Percentiles rank a stretch among this genome's conserved stretches.
Evolutionary conservation across 2,888 invertebrate species (phyloP).

Genomic region (Cosmorhoe ocellata): DNA sequence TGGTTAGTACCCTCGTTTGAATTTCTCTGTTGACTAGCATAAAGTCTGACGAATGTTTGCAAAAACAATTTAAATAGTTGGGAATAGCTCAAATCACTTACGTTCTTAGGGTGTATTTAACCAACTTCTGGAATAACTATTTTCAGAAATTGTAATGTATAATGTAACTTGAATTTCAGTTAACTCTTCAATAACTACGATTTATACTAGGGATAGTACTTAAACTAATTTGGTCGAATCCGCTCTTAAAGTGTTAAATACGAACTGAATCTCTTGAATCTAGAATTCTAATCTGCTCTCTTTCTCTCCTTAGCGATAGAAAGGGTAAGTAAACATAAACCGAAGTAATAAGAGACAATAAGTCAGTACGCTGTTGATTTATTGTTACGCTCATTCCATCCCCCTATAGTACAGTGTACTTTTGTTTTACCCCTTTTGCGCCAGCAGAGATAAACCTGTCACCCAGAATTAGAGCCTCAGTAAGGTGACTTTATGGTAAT

Average conservation of each 20-base stretch:
- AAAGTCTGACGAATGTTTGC: constrained; percentile 1
- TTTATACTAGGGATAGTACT: too few species aligned
- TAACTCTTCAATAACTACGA: too few species aligned
- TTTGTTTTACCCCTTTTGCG: constrained; percentile 8
- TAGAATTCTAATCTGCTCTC: too few species aligned
- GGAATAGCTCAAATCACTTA: background rate
- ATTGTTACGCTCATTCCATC: background rate
- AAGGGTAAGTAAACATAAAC: too few species aligned
- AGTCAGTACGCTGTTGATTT: background rate
- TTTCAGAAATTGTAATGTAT: too few species aligned
- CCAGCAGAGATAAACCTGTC: constrained; percentile 28
- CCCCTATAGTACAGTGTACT: background rate
- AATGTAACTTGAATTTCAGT: too few species aligned
- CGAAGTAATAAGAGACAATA: background rate
- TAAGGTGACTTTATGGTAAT: constrained; percentile 41
- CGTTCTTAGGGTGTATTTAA: too few species aligned
- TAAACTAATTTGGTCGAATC: too few species aligned
- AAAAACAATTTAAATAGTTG: background rate
- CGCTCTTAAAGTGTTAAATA: too few species aligned
- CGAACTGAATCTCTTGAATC: too few species aligned
- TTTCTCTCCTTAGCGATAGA: too few species aligned
- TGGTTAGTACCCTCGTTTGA: constrained; percentile 25
- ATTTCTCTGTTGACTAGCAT: constrained; percentile 19
- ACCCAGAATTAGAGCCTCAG: constrained; percentile 34
- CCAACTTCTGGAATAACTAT: too few species aligned